These are phyloP conservation scores for Ceriagrion tenellum DNA, from an alignment of 2,888 invertebrate species.

Conservation along the genomic window DNA sequence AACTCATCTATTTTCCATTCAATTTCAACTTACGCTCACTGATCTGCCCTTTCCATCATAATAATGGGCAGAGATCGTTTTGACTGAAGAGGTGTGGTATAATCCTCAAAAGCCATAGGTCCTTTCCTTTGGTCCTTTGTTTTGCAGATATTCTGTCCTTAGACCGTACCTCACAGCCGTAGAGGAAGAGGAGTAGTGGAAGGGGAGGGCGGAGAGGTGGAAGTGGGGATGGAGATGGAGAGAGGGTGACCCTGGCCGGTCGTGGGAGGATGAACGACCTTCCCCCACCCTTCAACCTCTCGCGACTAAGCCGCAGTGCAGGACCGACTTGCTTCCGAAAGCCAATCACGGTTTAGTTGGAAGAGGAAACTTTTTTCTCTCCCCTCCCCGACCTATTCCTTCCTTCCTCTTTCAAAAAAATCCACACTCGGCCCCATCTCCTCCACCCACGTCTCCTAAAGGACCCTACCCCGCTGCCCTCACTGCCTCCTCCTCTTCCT, in stretches of 20 bases:
- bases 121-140: not conserved
- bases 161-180: not conserved
- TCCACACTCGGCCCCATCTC: constrained; percentile 67
- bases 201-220: constrained; percentile 76
- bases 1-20: too few relatives aligned
- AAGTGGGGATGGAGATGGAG: constrained; percentile 66
- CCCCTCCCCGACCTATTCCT: constrained; percentile 68
- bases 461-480: constrained; percentile 21
- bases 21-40: too few relatives aligned
- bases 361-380: constrained; percentile 71
- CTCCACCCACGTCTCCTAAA: constrained; percentile 68
- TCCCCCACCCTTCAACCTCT: constrained; percentile 71
- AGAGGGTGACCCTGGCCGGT: not conserved
- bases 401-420: constrained; percentile 47
- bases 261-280: constrained; percentile 73
- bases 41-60: too few relatives aligned
- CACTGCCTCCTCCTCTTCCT: not conserved
- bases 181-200: constrained; percentile 76
- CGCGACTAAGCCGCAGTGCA: too few relatives aligned
- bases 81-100: not conserved
- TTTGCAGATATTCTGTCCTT: not conserved
- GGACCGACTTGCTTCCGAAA: constrained; percentile 78
- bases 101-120: not conserved
- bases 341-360: constrained; percentile 74
- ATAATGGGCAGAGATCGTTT: not conserved